Conservation (phyloP, 2,797 vertebrate genomes). For the Artibeus lituratus region DNA sequence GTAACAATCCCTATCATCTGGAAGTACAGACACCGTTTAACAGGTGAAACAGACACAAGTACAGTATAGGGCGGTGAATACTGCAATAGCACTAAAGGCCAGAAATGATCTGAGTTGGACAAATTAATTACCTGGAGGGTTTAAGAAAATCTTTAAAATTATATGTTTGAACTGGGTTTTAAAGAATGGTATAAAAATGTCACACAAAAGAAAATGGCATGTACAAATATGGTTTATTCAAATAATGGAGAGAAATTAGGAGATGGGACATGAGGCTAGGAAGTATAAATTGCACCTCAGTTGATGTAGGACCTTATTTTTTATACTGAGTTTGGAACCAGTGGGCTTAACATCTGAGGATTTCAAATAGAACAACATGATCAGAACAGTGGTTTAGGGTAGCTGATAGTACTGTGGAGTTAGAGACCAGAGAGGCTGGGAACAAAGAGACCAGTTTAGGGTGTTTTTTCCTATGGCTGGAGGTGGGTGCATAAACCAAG, state of each 20-base stretch:
- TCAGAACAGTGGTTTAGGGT: neutral
- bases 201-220: neutral
- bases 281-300: neutral
- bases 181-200: neutral
- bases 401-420: neutral
- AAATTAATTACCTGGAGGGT: neutral
- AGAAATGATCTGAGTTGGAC: neutral
- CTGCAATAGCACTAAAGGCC: neutral
- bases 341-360: neutral
- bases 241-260: neutral
- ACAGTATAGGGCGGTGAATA: neutral
- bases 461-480: neutral
- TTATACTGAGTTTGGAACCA: neutral
- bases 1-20: neutral
- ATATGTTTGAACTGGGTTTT: neutral
- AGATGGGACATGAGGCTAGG: neutral
- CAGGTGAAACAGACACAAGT: neutral
- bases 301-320: neutral
- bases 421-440: neutral
- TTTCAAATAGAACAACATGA: neutral
- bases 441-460: neutral
- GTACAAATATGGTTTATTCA: neutral
- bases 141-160: constrained; percentile 2
- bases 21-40: neutral
- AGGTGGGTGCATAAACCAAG: neutral